Percentiles rank a stretch among this genome's conserved stretches.
These are phyloP conservation scores for Montipora capitata DNA, from an alignment of 92 coral and sea anemone genomes.

Conservation along the genomic window DNA sequence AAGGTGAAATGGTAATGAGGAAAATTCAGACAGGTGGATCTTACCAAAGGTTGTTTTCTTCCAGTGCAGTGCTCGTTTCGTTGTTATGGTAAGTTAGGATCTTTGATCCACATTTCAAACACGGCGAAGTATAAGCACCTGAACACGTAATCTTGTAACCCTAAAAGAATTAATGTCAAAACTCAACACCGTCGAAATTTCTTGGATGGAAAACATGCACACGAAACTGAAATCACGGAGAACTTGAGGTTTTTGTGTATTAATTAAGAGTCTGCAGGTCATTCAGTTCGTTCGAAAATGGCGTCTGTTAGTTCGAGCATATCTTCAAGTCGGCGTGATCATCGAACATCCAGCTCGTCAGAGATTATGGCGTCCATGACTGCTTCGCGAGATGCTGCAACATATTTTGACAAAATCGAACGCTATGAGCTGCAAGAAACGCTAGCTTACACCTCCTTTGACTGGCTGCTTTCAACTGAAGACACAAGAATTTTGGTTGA, in stretches of 20 bases:
- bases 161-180: no score
- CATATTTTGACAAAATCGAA: slow-evolving; percentile 98
- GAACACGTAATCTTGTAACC: no score
- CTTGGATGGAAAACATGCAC: background rate
- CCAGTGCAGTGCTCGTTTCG: slow-evolving; percentile 6
- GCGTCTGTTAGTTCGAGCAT: slow-evolving; percentile 29
- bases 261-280: no score
- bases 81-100: slow-evolving; percentile 11
- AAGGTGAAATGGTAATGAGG: background rate
- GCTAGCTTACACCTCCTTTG: slow-evolving; percentile 89
- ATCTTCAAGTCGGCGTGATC: slow-evolving; percentile 19
- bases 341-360: slow-evolving; percentile 48
- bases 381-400: slow-evolving; percentile 94
- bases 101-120: background rate
- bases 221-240: no score
- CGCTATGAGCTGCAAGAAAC: slow-evolving; percentile 97
- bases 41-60: background rate
- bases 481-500: slow-evolving; percentile 93
- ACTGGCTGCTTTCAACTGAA: slow-evolving; percentile 96
- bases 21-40: slow-evolving; percentile 30
- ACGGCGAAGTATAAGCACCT: background rate
- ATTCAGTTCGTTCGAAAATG: slow-evolving; percentile 1
- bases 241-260: no score
- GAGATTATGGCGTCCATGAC: slow-evolving; percentile 89
- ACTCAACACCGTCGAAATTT: background rate